A percentile compares a stretch with the other conserved stretches of the same genome.
Conservation (phyloP, 2,797 vertebrate genomes). For the Percopsis omiscomaycus region DNA sequence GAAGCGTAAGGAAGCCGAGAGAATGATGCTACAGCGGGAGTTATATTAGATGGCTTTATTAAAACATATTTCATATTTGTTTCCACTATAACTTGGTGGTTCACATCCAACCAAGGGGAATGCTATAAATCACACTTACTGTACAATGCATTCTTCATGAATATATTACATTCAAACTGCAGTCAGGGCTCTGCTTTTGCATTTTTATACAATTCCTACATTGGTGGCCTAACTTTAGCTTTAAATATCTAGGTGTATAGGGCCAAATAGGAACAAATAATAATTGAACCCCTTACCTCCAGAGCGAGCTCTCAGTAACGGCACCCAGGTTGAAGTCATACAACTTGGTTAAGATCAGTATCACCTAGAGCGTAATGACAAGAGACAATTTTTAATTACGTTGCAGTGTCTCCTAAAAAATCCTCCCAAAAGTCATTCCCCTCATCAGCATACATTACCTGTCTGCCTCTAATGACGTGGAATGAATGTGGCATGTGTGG, state of each 20-base stretch:
- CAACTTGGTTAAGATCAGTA: conserved; percentile 97
- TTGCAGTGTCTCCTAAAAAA: conserved; percentile 27
- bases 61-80: conserved; percentile 71
- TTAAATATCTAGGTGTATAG: conserved; percentile 27
- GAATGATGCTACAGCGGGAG: conserved; percentile 50
- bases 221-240: conserved; percentile 20
- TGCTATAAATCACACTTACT: conserved; percentile 68
- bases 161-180: conserved; percentile 67
- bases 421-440: conserved; percentile 17
- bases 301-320: conserved; percentile 95
- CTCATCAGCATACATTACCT: conserved; percentile 33
- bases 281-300: conserved; percentile 83
- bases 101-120: conserved; percentile 55
- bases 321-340: conserved; percentile 96
- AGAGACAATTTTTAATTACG: conserved; percentile 50
- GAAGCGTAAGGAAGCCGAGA: conserved; percentile 31
- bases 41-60: conserved; percentile 65
- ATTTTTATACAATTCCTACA: conserved; percentile 56
- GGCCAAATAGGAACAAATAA: conserved; percentile 13
- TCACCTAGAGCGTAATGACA: conserved; percentile 81
- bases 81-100: conserved; percentile 65
- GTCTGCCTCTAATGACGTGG: conserved; percentile 39
- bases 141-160: conserved; percentile 49
- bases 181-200: conserved; percentile 47
- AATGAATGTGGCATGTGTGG: conserved; percentile 42